Percentiles rank a stretch among this genome's conserved stretches.
phyloP scores from a whole-genome alignment of 2,113 vertebrate species.

The Ageneiosus marmoratus region DNA sequence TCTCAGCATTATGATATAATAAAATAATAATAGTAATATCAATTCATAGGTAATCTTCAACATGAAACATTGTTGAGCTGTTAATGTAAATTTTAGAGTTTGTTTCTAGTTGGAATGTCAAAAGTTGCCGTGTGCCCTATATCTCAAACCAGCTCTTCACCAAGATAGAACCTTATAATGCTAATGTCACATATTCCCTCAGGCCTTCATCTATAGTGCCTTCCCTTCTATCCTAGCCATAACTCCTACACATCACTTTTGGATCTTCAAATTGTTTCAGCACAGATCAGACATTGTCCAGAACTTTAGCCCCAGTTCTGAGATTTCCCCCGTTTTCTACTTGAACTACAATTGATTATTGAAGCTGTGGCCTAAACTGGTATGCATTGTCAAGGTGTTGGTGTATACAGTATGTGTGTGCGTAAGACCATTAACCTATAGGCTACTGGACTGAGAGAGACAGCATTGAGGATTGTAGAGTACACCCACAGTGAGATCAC shows the following conservation, averaged over 20 bases:
- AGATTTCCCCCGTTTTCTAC: background rate
- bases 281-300: background rate
- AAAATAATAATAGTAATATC: background rate
- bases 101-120: background rate
- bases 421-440: slow-evolving; percentile 44
- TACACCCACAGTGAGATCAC: slow-evolving; percentile 40
- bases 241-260: background rate
- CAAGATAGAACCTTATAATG: background rate
- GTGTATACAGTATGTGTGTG: background rate
- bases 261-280: background rate
- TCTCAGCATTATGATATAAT: background rate
- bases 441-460: slow-evolving; percentile 27
- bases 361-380: background rate
- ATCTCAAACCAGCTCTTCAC: background rate
- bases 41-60: background rate
- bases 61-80: background rate
- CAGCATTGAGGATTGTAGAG: slow-evolving; percentile 11
- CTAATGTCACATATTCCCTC: background rate
- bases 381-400: slow-evolving; percentile 2
- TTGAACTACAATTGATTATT: background rate
- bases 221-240: background rate
- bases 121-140: background rate
- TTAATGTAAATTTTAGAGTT: background rate
- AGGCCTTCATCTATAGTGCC: background rate
- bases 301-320: background rate